Conservation (phyloP, 2,113 vertebrate genomes). For the Herpetotheres cachinnans region DNA sequence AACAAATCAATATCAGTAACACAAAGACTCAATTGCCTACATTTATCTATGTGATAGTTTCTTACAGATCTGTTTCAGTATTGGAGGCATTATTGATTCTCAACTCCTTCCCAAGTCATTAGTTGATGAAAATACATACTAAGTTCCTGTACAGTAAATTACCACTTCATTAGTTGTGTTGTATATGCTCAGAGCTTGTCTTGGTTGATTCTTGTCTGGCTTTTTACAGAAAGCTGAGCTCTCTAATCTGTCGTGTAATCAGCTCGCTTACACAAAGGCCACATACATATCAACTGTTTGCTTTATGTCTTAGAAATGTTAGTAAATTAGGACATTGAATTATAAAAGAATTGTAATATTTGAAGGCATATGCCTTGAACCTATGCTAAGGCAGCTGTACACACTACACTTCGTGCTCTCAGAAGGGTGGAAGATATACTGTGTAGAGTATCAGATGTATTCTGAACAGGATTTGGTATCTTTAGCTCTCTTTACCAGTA, state of each 20-base stretch:
- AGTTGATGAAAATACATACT: not conserved
- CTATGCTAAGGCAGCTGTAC: not conserved
- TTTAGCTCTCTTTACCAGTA: not conserved
- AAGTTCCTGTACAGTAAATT: constrained; percentile 6
- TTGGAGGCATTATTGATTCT: not conserved
- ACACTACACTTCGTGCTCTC: not conserved
- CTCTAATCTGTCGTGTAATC: not conserved
- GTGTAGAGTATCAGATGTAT: not conserved
- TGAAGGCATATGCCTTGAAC: not conserved
- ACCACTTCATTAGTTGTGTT: not conserved
- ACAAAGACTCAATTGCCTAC: not conserved
- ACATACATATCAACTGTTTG: not conserved
- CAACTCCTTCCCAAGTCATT: not conserved
- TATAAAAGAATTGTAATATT: not conserved
- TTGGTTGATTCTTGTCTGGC: not conserved
- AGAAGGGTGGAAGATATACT: not conserved
- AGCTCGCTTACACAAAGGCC: not conserved
- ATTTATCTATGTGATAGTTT: not conserved
- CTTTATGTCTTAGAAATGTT: not conserved
- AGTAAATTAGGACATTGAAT: not conserved
- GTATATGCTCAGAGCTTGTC: not conserved
- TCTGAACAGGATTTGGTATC: not conserved
- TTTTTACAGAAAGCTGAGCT: constrained; percentile 1
- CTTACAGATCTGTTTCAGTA: not conserved
- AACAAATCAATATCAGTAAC: not conserved